Evolutionary conservation across 1,140 invertebrate species (phyloP).

Genomic region (Eumaeus atala): DNA sequence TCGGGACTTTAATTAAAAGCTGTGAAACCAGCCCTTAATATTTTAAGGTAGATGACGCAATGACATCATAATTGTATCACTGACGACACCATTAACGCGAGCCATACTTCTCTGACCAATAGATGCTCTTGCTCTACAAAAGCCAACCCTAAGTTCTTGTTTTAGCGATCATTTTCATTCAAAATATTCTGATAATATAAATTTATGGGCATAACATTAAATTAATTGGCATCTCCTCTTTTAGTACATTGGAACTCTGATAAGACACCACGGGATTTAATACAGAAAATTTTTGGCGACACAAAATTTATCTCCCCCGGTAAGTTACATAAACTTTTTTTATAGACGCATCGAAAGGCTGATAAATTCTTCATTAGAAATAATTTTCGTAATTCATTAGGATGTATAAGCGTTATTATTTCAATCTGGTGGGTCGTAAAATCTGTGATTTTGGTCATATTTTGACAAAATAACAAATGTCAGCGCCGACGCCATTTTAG

Average conservation of each 20-base stretch:
- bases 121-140: not conserved
- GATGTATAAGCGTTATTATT: too few relatives aligned
- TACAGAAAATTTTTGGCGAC: not conserved
- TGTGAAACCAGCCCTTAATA: too few relatives aligned
- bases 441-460: too few relatives aligned
- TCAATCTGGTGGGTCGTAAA: too few relatives aligned
- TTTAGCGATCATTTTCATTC: not conserved
- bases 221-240: constrained; percentile 6
- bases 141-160: not conserved
- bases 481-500: too few relatives aligned
- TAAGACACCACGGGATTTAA: constrained; percentile 2
- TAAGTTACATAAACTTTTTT: constrained; percentile 6
- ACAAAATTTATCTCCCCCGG: constrained; percentile 1
- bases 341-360: not conserved
- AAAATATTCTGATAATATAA: not conserved
- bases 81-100: too few relatives aligned
- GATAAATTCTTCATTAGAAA: too few relatives aligned
- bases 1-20: too few relatives aligned
- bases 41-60: too few relatives aligned
- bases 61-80: too few relatives aligned
- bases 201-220: constrained; percentile 6
- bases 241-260: constrained; percentile 9
- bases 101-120: not conserved
- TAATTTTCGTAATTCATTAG: too few relatives aligned
- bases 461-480: too few relatives aligned